phyloP scores from a whole-genome alignment of 2,888 invertebrate genomes.

The Syrphus vitripennis region DNA sequence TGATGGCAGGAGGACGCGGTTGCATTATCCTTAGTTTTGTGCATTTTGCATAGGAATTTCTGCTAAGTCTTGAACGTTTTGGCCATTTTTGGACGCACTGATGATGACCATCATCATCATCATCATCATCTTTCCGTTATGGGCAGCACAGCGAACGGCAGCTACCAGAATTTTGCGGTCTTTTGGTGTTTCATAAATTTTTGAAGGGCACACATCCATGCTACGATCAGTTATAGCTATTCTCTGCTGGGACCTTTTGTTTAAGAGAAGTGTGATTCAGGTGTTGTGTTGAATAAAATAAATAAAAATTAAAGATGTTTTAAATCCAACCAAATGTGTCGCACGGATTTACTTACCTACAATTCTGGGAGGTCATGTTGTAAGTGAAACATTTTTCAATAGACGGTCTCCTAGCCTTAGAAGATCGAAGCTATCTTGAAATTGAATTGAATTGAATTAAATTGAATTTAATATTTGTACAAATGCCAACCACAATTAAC shows the following conservation, averaged over 20 bases:
- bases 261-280: conserved; percentile 56
- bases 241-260: conserved; percentile 33
- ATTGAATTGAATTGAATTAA: too few species aligned
- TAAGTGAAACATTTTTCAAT: too few species aligned
- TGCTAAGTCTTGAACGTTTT: conserved; percentile 53
- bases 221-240: not conserved
- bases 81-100: conserved; percentile 51
- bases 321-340: not conserved
- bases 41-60: conserved; percentile 68
- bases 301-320: not conserved
- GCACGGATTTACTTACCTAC: not conserved
- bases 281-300: conserved; percentile 5
- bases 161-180: conserved; percentile 31
- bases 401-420: too few species aligned
- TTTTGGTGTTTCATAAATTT: conserved; percentile 69
- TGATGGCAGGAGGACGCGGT: conserved; percentile 3
- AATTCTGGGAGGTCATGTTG: too few species aligned
- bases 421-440: too few species aligned
- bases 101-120: conserved; percentile 52
- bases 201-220: conserved; percentile 57
- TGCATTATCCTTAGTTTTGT: conserved; percentile 42
- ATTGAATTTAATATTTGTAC: too few species aligned
- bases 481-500: too few species aligned
- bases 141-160: conserved; percentile 12
- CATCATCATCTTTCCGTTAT: conserved; percentile 65